Evolutionary conservation across 2,888 invertebrate genomes (phyloP).

Genomic region (Idaea dimidiata): DNA sequence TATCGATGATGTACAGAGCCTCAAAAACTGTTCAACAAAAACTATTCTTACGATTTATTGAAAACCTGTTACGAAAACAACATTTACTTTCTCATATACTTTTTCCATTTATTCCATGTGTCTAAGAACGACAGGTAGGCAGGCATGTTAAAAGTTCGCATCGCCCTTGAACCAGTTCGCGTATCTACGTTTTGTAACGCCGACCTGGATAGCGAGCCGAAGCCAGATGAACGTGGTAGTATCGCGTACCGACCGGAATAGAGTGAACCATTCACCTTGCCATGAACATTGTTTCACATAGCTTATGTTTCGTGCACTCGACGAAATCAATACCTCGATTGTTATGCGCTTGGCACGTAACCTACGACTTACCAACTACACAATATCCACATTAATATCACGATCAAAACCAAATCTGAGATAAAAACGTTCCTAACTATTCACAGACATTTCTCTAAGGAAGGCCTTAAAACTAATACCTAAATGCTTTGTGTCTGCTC

Average conservation of each 20-base stretch:
- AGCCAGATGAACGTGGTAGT: conserved; percentile 34
- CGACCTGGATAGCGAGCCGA: conserved; percentile 61
- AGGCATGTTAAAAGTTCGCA: conserved; percentile 53
- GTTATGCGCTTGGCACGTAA: conserved; percentile 32
- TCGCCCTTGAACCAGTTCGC: conserved; percentile 72
- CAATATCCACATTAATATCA: not conserved
- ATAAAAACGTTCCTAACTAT: no score
- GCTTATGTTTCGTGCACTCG: conserved; percentile 28
- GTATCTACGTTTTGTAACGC: conserved; percentile 59
- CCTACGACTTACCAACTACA: not conserved
- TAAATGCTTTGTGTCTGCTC: not conserved
- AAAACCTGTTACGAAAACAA: not conserved
- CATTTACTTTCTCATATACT: not conserved
- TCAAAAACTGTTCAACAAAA: not conserved
- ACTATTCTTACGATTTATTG: not conserved
- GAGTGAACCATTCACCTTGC: conserved; percentile 26
- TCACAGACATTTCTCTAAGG: no score
- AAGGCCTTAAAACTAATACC: conserved; percentile 4
- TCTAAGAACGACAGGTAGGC: conserved; percentile 26
- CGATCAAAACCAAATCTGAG: no score
- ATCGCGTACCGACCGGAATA: conserved; percentile 17
- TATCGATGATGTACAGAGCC: no score
- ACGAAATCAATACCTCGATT: conserved; percentile 36
- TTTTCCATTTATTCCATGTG: not conserved
- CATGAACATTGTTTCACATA: conserved; percentile 2